Conservation (phyloP, 2,797 vertebrate species). For the Hapalemur alaotrensis region DNA sequence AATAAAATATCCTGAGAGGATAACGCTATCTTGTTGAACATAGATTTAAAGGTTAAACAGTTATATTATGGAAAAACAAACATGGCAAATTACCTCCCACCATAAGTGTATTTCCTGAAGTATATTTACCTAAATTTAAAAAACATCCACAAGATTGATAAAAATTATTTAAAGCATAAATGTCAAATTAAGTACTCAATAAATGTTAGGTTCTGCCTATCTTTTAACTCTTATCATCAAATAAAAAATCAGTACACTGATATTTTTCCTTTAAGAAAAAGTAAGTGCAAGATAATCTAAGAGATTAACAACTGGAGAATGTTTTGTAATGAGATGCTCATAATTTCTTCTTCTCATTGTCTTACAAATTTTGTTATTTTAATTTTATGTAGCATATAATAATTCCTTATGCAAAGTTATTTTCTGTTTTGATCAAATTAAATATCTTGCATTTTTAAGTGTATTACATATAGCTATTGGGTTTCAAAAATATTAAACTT, state of each 20-base stretch:
- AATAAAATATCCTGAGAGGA: constrained; percentile 50
- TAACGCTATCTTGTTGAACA: constrained; percentile 69
- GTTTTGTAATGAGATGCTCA: not conserved
- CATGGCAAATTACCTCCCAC: not conserved
- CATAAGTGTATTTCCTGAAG: not conserved
- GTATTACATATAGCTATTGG: not conserved
- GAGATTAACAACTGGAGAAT: not conserved
- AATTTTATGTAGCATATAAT: not conserved
- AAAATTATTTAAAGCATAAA: not conserved
- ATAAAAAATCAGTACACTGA: not conserved
- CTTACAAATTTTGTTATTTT: not conserved
- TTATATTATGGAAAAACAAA: constrained; percentile 52
- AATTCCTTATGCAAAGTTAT: not conserved
- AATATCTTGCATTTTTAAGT: not conserved
- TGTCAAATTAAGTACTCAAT: not conserved
- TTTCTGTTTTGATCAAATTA: not conserved
- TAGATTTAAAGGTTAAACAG: constrained; percentile 67
- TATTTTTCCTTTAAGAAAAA: not conserved
- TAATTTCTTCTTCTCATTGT: not conserved
- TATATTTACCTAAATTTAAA: not conserved
- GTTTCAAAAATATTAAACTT: not conserved
- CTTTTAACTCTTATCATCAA: constrained; percentile 7
- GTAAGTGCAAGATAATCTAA: not conserved
- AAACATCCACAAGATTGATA: not conserved
- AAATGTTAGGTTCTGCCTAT: not conserved